These are phyloP conservation scores for Origma solitaria DNA, from an alignment of 2,113 vertebrate species.

Conservation along the genomic window DNA sequence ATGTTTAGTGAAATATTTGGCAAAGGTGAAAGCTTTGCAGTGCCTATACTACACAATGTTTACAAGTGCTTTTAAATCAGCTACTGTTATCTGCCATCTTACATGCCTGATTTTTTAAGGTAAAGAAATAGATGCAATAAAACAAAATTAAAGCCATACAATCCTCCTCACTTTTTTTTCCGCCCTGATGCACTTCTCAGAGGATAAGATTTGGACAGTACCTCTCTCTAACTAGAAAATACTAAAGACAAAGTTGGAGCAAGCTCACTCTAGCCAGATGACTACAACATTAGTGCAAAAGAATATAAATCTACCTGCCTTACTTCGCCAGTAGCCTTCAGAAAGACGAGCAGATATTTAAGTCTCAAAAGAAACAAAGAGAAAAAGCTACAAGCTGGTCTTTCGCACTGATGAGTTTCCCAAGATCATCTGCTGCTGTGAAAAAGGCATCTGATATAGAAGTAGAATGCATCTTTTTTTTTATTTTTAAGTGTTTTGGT, in stretches of 20 bases:
- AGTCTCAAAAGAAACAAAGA: not conserved
- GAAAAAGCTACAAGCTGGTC: not conserved
- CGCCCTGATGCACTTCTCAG: not conserved
- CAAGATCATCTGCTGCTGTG: not conserved
- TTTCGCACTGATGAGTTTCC: not conserved
- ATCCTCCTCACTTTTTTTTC: not conserved
- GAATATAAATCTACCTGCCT: not conserved
- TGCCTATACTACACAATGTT: not conserved
- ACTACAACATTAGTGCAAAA: not conserved
- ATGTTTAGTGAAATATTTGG: slow-evolving; percentile 12
- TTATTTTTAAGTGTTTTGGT: not conserved
- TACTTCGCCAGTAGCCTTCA: not conserved
- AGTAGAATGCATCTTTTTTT: not conserved
- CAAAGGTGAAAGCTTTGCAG: not conserved
- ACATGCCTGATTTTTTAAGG: not conserved
- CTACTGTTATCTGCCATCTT: not conserved
- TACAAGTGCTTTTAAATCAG: not conserved
- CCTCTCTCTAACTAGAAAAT: not conserved
- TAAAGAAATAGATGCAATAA: not conserved
- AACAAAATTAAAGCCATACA: not conserved
- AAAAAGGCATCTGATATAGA: not conserved
- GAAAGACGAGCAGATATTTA: not conserved
- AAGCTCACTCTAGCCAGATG: not conserved
- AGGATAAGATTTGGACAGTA: not conserved
- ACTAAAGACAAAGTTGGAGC: not conserved